phyloP scores from a whole-genome alignment of 2,797 vertebrate genomes.

The Notoglanidium macrostoma region DNA sequence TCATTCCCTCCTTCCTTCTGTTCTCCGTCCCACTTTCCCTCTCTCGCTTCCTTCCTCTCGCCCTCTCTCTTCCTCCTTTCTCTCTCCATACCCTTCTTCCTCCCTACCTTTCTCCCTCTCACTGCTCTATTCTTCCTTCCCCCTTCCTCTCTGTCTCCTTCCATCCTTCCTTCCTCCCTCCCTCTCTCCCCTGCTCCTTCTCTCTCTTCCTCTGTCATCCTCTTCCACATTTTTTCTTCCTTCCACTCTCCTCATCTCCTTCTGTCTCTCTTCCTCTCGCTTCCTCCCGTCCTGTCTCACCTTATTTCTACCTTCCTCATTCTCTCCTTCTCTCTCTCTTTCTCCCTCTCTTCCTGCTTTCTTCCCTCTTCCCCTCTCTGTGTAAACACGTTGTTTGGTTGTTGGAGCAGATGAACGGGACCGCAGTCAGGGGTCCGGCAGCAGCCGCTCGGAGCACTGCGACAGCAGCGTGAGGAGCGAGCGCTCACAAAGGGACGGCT shows the following conservation, averaged over 20 bases:
- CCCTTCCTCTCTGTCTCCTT: too few relatives aligned
- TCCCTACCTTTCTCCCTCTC: neutral
- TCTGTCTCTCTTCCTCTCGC: neutral
- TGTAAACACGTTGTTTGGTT: neutral
- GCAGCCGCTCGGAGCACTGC: conserved; percentile 75
- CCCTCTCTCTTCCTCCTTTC: fast-evolving
- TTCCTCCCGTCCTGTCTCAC: neutral
- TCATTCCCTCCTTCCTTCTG: neutral
- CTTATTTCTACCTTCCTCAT: neutral
- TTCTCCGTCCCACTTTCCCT: too few relatives aligned
- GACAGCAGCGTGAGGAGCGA: conserved; percentile 74
- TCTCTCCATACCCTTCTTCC: neutral
- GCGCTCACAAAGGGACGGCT: conserved; percentile 78
- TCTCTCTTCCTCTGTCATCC: neutral
- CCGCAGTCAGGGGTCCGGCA: conserved; percentile 65
- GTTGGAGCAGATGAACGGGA: conserved; percentile 81
- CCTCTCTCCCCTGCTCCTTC: neutral
- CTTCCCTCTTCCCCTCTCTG: too few relatives aligned
- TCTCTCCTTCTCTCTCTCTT: neutral
- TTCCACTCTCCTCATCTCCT: neutral
- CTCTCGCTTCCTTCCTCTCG: too few relatives aligned
- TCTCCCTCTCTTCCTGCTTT: neutral
- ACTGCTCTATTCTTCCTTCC: too few relatives aligned
- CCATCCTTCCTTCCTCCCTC: neutral
- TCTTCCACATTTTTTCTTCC: too few relatives aligned